Evolutionary conservation across 2,888 invertebrate species (phyloP), one percentile per base, ranked within the genome.

Genomic region (Seira musarum): DNA sequence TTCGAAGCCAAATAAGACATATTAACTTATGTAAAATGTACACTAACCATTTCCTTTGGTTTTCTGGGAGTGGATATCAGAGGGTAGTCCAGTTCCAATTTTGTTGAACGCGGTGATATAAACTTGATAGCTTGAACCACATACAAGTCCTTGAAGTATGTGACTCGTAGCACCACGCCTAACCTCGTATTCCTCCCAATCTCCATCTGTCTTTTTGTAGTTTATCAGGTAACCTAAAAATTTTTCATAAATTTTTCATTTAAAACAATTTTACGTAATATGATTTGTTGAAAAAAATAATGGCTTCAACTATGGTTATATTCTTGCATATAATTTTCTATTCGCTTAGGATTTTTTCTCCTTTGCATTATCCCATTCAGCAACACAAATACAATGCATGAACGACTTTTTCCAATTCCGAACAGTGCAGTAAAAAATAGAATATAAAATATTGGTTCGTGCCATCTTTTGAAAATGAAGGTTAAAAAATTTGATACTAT

Each of bases 21-120:
- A 40, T 40, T 40, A 40, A 8, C 40, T n/a, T n/a, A n/a, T 15
- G 19, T 66, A 67, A 67, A 68, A 25, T 13, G 60, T 21, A 68
- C 30, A 66, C 89, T 88, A 85, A 93, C 93, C 93, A 87, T 93
- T 94, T 76, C 95, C 95, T 88, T 94, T 94, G 1, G 95, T 95
- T 86, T 93, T 94, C 0, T 95, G 94, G 86, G 95, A 94, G 53
- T 96, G 94, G 84, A 96, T 95, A 88, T 96, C 95, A 88, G 96
- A 96, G 0, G 96, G 95, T 76, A 95, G 90, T 0, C 96, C 96
- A 60, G 95, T 96, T 10, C 96, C 96, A 83, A 96, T 96, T 87
- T 95, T 93, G 89, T 96, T 95, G 88, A 94, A 95, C n/a, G 96
- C 95, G 0, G 95, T 95, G 82, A 96, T 94, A 89, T 95, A 96